Conservation (phyloP, 1,140 invertebrate species). For the Achroia grisella region DNA sequence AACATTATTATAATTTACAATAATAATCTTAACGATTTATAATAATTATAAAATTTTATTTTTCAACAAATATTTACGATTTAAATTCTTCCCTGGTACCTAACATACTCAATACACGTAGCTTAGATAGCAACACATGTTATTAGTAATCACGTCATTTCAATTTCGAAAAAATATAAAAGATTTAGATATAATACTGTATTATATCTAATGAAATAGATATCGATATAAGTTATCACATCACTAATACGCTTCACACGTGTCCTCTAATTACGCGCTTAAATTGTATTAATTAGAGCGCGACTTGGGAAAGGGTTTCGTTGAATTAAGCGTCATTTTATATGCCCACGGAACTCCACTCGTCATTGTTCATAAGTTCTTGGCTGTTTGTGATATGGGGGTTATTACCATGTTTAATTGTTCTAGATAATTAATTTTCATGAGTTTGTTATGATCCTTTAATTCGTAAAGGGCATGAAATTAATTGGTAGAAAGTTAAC, state of each 20-base stretch:
- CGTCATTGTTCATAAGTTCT: conserved; percentile 13
- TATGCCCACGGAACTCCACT: conserved; percentile 14
- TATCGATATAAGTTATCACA: conserved; percentile 5
- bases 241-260: conserved; percentile 39
- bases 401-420: conserved; percentile 26
- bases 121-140: no score
- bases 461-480: not conserved
- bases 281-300: conserved; percentile 67
- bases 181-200: no score
- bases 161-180: no score
- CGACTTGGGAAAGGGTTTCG: conserved; percentile 55
- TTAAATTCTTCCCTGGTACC: no score
- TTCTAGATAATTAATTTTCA: conserved; percentile 18
- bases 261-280: conserved; percentile 56
- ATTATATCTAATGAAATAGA: no score
- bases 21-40: no score
- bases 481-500: no score
- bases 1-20: no score
- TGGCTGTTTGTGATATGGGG: conserved; percentile 14
- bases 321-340: conserved; percentile 44
- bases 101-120: no score
- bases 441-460: conserved; percentile 3
- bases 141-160: no score
- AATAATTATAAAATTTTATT: no score
- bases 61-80: no score